Percentiles rank a stretch among this genome's conserved stretches.
Conservation (phyloP, 2,888 invertebrate genomes). For the Drosophila acutilabella region DNA sequence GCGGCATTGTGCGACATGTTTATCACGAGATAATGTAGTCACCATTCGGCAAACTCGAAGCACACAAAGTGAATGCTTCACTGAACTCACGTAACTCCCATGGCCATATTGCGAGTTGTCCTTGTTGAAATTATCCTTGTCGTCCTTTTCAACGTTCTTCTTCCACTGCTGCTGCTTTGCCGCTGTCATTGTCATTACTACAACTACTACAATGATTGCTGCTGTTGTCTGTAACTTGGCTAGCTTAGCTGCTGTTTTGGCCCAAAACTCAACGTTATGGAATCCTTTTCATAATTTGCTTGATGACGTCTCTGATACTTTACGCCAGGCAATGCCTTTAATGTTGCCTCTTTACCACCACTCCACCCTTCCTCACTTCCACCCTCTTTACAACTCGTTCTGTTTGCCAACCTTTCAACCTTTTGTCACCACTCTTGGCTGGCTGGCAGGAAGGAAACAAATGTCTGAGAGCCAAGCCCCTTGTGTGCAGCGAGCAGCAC, state of each 20-base stretch:
- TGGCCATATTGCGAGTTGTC: slow-evolving; percentile 34
- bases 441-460: slow-evolving; percentile 72
- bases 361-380: background rate
- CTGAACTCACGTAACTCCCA: slow-evolving; percentile 70
- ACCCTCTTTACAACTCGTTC: background rate
- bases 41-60: slow-evolving; percentile 52
- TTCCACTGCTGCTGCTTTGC: background rate
- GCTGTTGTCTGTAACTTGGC: slow-evolving; percentile 22
- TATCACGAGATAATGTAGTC: slow-evolving; percentile 77
- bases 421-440: slow-evolving; percentile 44
- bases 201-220: slow-evolving; percentile 55
- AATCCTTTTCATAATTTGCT: slow-evolving; percentile 76
- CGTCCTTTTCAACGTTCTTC: slow-evolving; percentile 26
- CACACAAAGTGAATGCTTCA: slow-evolving; percentile 38
- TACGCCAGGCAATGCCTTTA: slow-evolving; percentile 55
- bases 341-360: slow-evolving; percentile 16
- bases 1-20: slow-evolving; percentile 62
- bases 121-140: slow-evolving; percentile 19
- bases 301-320: slow-evolving; percentile 69
- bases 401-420: slow-evolving; percentile 57
- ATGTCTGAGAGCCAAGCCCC: slow-evolving; percentile 63
- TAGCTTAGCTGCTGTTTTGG: slow-evolving; percentile 24
- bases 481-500: slow-evolving; percentile 50
- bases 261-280: slow-evolving; percentile 44
- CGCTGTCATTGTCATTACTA: slow-evolving; percentile 57